phyloP scores from a whole-genome alignment of 1,140 invertebrate species.

The Chymomyza costata region DNA sequence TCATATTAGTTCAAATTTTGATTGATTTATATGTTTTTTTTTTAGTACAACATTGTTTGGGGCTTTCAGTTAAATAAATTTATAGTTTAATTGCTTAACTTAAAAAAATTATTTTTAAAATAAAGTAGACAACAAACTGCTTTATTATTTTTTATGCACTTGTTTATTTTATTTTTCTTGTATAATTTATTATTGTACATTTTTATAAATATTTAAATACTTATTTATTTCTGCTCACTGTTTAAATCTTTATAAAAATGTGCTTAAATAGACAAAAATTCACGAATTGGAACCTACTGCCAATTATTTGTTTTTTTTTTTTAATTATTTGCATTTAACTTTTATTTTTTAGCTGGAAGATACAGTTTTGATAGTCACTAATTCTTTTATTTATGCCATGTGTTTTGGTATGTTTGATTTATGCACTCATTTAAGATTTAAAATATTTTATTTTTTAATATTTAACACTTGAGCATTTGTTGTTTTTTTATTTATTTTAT shows the following conservation, averaged over 20 bases:
- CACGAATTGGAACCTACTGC: slow-evolving; percentile 39
- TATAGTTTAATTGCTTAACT: slow-evolving; percentile 1
- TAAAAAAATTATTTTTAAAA: slow-evolving; percentile 11
- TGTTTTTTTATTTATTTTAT: slow-evolving; percentile 13
- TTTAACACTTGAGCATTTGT: slow-evolving; percentile 19
- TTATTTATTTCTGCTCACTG: slow-evolving; percentile 11
- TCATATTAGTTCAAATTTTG: slow-evolving; percentile 20
- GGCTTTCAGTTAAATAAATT: too few relatives aligned
- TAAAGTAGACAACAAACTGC: slow-evolving; percentile 7
- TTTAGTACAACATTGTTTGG: too few relatives aligned
- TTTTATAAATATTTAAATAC: slow-evolving; percentile 58
- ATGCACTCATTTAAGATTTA: slow-evolving; percentile 25
- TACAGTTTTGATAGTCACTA: slow-evolving; percentile 75
- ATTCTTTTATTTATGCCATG: slow-evolving; percentile 71
- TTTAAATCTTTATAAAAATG: slow-evolving; percentile 71
- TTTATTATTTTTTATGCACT: slow-evolving; percentile 20
- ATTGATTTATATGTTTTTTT: too few relatives aligned
- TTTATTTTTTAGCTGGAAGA: slow-evolving; percentile 74
- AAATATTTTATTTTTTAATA: slow-evolving; percentile 43
- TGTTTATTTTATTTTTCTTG: slow-evolving; percentile 50
- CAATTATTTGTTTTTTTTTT: slow-evolving; percentile 41
- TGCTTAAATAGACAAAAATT: slow-evolving; percentile 73
- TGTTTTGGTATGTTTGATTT: slow-evolving; percentile 44
- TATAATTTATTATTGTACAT: slow-evolving; percentile 69
- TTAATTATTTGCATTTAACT: slow-evolving; percentile 49